Conservation (phyloP, 2,888 invertebrate genomes). For the Polydrusus tereticollis region DNA sequence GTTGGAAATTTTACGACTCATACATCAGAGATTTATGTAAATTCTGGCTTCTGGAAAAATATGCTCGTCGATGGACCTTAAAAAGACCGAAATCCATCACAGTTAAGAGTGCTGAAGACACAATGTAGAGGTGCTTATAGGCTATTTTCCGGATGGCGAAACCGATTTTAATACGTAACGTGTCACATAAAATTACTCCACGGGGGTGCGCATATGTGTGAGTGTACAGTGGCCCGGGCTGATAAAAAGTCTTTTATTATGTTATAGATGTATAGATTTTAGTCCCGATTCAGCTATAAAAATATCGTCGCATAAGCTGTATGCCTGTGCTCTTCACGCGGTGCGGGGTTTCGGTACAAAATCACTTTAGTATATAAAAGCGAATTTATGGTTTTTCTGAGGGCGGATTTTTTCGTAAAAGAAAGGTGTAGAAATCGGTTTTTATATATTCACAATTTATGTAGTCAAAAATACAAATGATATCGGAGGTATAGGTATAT, state of each 20-base stretch:
- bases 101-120: slow-evolving; percentile 57
- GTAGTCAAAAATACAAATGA: too few relatives aligned
- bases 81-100: slow-evolving; percentile 53
- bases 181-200: slow-evolving; percentile 67
- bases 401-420: slow-evolving; percentile 13
- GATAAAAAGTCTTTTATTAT: slow-evolving; percentile 51
- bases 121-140: slow-evolving; percentile 65
- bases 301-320: slow-evolving; percentile 31
- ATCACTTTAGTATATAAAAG: slow-evolving; percentile 39
- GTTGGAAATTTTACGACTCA: slow-evolving; percentile 48
- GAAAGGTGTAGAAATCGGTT: slow-evolving; percentile 28
- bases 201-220: slow-evolving; percentile 49
- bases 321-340: slow-evolving; percentile 23
- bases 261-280: slow-evolving; percentile 48
- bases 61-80: slow-evolving; percentile 54
- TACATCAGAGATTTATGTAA: slow-evolving; percentile 57
- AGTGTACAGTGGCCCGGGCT: slow-evolving; percentile 42
- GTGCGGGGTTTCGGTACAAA: slow-evolving; percentile 28
- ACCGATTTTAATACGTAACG: slow-evolving; percentile 68
- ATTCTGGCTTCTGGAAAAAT: slow-evolving; percentile 51
- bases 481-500: too few relatives aligned
- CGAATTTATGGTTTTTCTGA: slow-evolving; percentile 32
- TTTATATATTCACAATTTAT: background rate
- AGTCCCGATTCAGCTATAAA: slow-evolving; percentile 41
- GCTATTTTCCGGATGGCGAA: slow-evolving; percentile 68